These are phyloP conservation scores for Argyrosomus regius DNA, from an alignment of 2,797 vertebrate genomes.

Conservation along the genomic window DNA sequence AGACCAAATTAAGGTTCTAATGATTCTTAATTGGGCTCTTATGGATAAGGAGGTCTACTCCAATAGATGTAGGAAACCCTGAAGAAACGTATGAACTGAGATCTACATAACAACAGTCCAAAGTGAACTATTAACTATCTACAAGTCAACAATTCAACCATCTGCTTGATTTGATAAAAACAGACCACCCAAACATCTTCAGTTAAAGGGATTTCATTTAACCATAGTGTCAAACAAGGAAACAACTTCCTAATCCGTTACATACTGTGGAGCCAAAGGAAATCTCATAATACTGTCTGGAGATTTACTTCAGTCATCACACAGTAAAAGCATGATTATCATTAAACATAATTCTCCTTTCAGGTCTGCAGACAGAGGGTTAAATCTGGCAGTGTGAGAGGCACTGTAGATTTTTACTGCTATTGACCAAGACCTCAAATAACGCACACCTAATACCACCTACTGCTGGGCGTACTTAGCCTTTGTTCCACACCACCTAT, in stretches of 20 bases:
- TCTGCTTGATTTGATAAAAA: background rate
- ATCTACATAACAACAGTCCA: background rate
- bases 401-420: slow-evolving; percentile 16
- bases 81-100: background rate
- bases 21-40: background rate
- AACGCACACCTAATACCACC: slow-evolving; percentile 23
- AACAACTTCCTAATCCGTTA: slow-evolving; percentile 47
- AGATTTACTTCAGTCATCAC: slow-evolving; percentile 19
- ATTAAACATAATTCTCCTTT: slow-evolving; percentile 41
- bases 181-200: slow-evolving; percentile 62
- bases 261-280: slow-evolving; percentile 49
- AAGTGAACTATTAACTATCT: slow-evolving; percentile 3
- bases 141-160: background rate
- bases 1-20: background rate
- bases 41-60: background rate
- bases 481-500: slow-evolving; percentile 34
- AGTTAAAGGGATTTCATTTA: slow-evolving; percentile 35
- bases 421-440: slow-evolving; percentile 36
- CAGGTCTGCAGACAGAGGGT: slow-evolving; percentile 9
- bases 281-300: slow-evolving; percentile 67
- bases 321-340: slow-evolving; percentile 21
- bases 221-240: slow-evolving; percentile 32
- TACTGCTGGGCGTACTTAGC: slow-evolving; percentile 1
- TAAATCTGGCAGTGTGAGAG: slow-evolving; percentile 6
- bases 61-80: background rate